A percentile compares a stretch with the other conserved stretches of the same genome.
Evolutionary conservation across 2,888 invertebrate genomes (phyloP).

Genomic region (Chrysodeixis includens): DNA sequence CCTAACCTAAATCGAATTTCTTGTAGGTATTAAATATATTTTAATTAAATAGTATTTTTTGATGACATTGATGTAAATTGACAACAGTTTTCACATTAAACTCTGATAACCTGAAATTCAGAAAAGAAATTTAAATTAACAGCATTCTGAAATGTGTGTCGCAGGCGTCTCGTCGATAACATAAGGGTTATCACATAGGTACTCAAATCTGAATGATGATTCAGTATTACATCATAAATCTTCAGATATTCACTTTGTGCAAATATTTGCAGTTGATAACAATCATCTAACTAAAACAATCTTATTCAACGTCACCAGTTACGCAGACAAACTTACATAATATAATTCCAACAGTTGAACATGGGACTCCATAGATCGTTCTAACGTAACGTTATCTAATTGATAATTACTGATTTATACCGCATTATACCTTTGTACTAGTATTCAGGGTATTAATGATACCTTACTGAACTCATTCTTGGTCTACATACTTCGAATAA

Average conservation of each 20-base stretch:
- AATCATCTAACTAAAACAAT: background rate
- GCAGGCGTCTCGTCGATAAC: no score
- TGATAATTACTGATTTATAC: conserved; percentile 1
- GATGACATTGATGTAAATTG: no score
- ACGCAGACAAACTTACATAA: conserved; percentile 5
- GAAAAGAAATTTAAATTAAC: no score
- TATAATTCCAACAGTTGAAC: conserved; percentile 3
- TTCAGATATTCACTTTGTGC: background rate
- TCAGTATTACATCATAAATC: no score
- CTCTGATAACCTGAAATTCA: no score
- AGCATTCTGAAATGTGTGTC: no score
- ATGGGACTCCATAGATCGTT: conserved; percentile 6
- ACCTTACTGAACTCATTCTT: background rate
- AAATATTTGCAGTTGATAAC: background rate
- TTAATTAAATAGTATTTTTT: background rate
- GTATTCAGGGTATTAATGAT: background rate
- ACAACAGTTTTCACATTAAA: no score
- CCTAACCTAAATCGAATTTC: no score
- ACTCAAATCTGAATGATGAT: no score
- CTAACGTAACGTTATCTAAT: conserved; percentile 5
- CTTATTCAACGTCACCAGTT: background rate
- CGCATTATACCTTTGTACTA: background rate
- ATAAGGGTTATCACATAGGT: no score
- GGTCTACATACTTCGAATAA: background rate
- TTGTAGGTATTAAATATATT: no score